Percentiles rank a stretch among this genome's conserved stretches.
Evolutionary conservation across 2,888 invertebrate genomes (phyloP).

Genomic region (Himalopsyche kuldschensis): DNA sequence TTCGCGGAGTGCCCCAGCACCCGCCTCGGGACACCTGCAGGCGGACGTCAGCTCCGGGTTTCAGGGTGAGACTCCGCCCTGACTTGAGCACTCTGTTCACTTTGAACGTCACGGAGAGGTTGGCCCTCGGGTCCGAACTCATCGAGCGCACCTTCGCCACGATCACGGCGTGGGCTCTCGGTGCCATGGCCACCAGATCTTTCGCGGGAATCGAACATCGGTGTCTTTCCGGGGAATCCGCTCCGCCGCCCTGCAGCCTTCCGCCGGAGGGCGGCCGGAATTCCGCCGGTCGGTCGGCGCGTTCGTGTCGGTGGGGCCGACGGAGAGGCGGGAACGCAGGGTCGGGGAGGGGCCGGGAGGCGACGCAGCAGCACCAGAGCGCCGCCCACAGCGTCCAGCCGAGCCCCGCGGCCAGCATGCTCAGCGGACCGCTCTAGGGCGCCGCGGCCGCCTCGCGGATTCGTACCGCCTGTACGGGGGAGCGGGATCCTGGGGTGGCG

Average conservation of each 20-base stretch:
- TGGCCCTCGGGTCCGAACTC: conserved; percentile 30
- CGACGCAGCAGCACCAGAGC: conserved; percentile 27
- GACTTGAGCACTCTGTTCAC: conserved; percentile 29
- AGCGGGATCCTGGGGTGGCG: conserved; percentile 4
- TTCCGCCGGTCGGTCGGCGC: not conserved
- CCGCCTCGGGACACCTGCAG: conserved; percentile 26
- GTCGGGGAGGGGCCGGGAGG: conserved; percentile 3
- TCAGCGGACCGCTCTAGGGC: conserved; percentile 30
- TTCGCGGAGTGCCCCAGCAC: conserved; percentile 24
- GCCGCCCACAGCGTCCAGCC: conserved; percentile 28
- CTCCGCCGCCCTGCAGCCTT: not conserved
- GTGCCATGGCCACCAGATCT: conserved; percentile 17
- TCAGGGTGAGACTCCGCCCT: not conserved
- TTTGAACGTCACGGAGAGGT: conserved; percentile 34
- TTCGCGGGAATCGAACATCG: conserved; percentile 14
- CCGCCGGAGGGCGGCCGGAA: not conserved
- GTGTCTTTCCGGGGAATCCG: not conserved
- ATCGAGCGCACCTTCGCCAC: conserved; percentile 31
- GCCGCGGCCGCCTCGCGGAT: conserved; percentile 9
- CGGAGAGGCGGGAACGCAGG: conserved; percentile 7
- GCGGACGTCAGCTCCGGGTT: conserved; percentile 25
- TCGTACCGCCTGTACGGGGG: not conserved
- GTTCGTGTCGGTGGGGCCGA: not conserved
- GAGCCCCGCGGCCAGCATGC: conserved; percentile 6
- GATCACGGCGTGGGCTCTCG: conserved; percentile 29